These are phyloP conservation scores for Nasonia longicornis DNA, from an alignment of 1,140 invertebrate species.

Conservation along the genomic window DNA sequence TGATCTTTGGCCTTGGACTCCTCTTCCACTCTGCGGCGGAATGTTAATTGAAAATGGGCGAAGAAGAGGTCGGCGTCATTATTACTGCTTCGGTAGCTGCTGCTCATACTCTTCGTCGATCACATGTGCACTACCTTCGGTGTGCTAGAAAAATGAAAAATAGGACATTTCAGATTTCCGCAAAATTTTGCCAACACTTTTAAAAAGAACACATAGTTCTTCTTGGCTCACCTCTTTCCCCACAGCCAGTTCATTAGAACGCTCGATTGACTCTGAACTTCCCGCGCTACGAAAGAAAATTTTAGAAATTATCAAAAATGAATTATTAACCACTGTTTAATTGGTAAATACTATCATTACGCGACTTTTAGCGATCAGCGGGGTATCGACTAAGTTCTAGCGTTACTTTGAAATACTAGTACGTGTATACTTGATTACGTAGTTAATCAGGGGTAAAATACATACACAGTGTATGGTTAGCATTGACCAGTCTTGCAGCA, in stretches of 20 bases:
- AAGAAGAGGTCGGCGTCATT: constrained; percentile 15
- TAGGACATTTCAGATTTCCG: constrained; percentile 12
- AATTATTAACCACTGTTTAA: constrained; percentile 37
- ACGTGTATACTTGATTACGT: neutral
- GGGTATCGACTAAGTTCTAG: neutral
- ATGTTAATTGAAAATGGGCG: constrained; percentile 24
- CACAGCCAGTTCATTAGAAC: constrained; percentile 83
- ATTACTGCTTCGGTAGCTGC: constrained; percentile 14
- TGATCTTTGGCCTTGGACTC: constrained; percentile 37
- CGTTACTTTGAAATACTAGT: neutral
- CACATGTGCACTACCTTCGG: constrained; percentile 69
- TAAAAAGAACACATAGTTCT: neutral
- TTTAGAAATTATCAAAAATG: neutral
- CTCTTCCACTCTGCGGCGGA: constrained; percentile 21
- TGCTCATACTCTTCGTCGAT: constrained; percentile 52
- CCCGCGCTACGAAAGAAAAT: constrained; percentile 74
- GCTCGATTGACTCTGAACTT: constrained; percentile 81
- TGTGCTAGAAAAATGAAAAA: constrained; percentile 60
- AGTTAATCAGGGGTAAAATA: constrained; percentile 52
- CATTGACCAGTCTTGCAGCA: constrained; percentile 75
- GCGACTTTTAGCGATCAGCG: neutral
- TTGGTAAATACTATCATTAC: constrained; percentile 4
- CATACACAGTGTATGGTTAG: constrained; percentile 80
- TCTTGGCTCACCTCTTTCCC: constrained; percentile 71
- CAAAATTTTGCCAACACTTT: neutral